phyloP scores from a whole-genome alignment of 2,797 vertebrate species.

The Numenius phaeopus region DNA sequence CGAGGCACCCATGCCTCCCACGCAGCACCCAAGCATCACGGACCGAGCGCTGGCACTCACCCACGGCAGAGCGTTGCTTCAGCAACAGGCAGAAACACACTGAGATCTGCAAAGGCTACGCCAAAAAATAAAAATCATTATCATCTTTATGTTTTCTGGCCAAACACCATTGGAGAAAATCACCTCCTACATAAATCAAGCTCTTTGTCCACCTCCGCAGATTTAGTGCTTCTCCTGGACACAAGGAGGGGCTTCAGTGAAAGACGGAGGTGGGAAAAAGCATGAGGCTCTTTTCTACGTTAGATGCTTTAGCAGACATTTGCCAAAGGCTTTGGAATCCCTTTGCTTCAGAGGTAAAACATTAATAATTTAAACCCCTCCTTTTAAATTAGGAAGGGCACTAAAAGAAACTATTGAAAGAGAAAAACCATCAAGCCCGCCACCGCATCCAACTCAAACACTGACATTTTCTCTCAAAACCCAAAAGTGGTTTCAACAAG shows the following conservation, averaged over 20 bases:
- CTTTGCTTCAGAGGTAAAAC: background rate
- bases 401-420: constrained; percentile 57
- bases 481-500: background rate
- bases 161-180: background rate
- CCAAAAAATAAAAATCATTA: constrained; percentile 20
- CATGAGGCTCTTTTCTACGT: background rate
- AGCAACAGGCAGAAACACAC: background rate
- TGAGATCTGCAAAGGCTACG: background rate
- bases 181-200: background rate
- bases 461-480: background rate
- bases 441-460: constrained; percentile 36
- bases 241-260: background rate
- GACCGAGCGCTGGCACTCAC: accelerated
- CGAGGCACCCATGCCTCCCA: background rate
- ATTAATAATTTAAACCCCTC: constrained; percentile 28
- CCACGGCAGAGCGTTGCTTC: background rate
- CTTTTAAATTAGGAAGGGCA: constrained; percentile 25
- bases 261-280: background rate
- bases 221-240: background rate
- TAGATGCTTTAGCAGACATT: background rate
- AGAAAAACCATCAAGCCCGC: background rate
- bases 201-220: background rate
- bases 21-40: background rate
- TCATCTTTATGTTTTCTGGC: constrained; percentile 20
- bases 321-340: constrained; percentile 37